Conservation (phyloP, 2,888 invertebrate genomes). For the Meiosimyza decipiens region DNA sequence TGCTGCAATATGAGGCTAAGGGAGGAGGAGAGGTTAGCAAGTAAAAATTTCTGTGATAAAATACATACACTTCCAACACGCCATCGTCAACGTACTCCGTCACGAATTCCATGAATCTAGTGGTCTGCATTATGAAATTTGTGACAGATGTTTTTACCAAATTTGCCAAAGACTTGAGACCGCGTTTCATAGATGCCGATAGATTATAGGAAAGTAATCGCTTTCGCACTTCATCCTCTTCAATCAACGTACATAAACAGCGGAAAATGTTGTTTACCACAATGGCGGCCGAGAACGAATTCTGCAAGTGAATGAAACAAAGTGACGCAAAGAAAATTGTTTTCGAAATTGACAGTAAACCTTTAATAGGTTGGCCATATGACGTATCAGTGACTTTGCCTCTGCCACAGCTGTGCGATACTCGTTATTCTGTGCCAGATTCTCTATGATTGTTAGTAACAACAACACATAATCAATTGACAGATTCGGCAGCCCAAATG, state of each 20-base stretch:
- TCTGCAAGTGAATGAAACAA: slow-evolving; percentile 31
- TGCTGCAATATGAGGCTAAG: slow-evolving; percentile 55
- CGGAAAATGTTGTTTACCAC: slow-evolving; percentile 58
- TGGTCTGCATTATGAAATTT: slow-evolving; percentile 61
- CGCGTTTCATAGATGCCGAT: slow-evolving; percentile 55
- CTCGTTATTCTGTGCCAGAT: slow-evolving; percentile 53
- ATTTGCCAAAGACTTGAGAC: slow-evolving; percentile 55
- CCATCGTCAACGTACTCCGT: slow-evolving; percentile 56
- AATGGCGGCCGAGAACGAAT: slow-evolving; percentile 49
- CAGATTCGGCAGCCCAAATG: slow-evolving; percentile 46
- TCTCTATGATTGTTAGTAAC: slow-evolving; percentile 53
- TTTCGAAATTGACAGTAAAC: slow-evolving; percentile 41
- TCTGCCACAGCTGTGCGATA: slow-evolving; percentile 47
- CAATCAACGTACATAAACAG: slow-evolving; percentile 57
- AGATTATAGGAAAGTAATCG: slow-evolving; percentile 48
- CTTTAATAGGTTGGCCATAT: slow-evolving; percentile 53
- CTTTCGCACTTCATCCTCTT: slow-evolving; percentile 50
- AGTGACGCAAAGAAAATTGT: not conserved
- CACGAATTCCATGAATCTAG: slow-evolving; percentile 54
- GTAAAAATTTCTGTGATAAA: not conserved
- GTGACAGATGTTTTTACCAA: slow-evolving; percentile 58
- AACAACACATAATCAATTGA: slow-evolving; percentile 55
- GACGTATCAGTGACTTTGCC: slow-evolving; percentile 41
- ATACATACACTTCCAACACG: slow-evolving; percentile 57
- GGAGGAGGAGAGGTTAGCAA: not conserved